A percentile compares a stretch with the other conserved stretches of the same genome.
Evolutionary conservation across 2,888 invertebrate genomes (phyloP).

Genomic region (Megalurothrips usitatus): DNA sequence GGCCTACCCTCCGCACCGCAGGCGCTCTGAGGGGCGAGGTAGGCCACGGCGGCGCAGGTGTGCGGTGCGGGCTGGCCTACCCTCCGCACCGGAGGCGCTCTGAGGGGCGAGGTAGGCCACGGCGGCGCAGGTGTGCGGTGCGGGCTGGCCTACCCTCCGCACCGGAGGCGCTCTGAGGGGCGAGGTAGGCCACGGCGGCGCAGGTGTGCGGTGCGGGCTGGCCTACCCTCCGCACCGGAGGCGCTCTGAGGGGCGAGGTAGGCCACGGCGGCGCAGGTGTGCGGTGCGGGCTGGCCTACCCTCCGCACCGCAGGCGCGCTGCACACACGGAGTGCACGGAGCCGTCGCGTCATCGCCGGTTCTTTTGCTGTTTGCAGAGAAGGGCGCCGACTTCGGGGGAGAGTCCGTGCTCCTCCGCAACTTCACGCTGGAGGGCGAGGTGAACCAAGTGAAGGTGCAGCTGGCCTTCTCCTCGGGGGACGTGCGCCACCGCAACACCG

Average conservation of each 20-base stretch:
- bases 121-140: background rate
- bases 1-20: background rate
- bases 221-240: background rate
- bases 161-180: background rate
- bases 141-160: background rate
- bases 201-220: background rate
- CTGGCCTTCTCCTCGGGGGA: conserved; percentile 82
- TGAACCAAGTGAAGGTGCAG: conserved; percentile 73
- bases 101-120: background rate
- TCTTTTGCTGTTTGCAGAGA: conserved; percentile 52
- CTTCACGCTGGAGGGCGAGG: conserved; percentile 65
- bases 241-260: background rate
- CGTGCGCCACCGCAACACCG: conserved; percentile 70
- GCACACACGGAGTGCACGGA: too few relatives aligned
- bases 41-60: background rate
- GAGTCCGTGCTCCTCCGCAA: conserved; percentile 77
- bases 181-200: background rate
- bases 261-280: background rate
- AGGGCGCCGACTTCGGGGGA: conserved; percentile 84
- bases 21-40: background rate
- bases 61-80: background rate
- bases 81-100: background rate
- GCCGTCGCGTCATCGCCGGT: background rate
- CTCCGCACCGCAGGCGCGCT: background rate
- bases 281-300: background rate